Evolutionary conservation across 2,797 vertebrate genomes (phyloP).

Genomic region (Micromesistius poutassou): DNA sequence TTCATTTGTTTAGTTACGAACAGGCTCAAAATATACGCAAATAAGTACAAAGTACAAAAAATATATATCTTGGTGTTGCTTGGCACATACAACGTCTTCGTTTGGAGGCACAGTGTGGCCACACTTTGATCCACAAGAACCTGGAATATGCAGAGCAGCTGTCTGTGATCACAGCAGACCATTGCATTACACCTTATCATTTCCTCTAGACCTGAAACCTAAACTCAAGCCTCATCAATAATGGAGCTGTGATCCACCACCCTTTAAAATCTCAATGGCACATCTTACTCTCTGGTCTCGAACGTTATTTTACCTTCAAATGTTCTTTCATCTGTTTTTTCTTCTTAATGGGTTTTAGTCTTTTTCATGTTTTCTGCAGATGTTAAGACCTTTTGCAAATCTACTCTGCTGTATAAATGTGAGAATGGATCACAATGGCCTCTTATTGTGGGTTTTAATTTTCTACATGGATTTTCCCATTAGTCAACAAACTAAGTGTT

Average conservation of each 20-base stretch:
- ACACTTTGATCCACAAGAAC: constrained; percentile 47
- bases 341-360: background rate
- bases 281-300: constrained; percentile 52
- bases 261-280: constrained; percentile 68
- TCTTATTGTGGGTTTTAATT: constrained; percentile 62
- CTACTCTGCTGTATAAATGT: background rate
- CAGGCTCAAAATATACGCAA: background rate
- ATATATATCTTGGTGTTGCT: background rate
- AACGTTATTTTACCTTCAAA: background rate
- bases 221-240: constrained; percentile 75
- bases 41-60: background rate
- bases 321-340: background rate
- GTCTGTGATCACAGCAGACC: constrained; percentile 68
- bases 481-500: constrained; percentile 46
- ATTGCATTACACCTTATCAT: constrained; percentile 77
- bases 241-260: constrained; percentile 70
- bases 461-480: constrained; percentile 62
- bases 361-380: constrained; percentile 44
- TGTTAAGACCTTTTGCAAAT: constrained; percentile 16
- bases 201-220: constrained; percentile 74
- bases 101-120: background rate
- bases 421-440: constrained; percentile 50
- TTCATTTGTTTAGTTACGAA: background rate
- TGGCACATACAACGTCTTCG: background rate
- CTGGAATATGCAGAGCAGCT: constrained; percentile 55